phyloP scores from a whole-genome alignment of 2,113 vertebrate species.

The Philantomba maxwellii region DNA sequence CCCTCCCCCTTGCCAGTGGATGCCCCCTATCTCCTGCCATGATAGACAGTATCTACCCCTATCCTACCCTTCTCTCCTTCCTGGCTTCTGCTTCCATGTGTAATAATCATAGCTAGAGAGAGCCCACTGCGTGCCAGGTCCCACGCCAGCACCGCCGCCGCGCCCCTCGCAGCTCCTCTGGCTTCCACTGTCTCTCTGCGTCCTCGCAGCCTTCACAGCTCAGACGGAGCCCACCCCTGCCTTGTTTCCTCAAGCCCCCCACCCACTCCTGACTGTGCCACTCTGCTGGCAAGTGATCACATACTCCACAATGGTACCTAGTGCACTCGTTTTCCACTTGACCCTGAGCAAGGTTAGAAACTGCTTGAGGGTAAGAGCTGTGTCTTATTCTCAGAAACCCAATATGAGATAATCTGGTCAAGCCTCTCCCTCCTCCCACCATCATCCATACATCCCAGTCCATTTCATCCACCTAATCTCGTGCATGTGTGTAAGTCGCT shows the following conservation, averaged over 20 bases:
- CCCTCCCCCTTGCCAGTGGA: not conserved
- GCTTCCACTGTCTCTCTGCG: not conserved
- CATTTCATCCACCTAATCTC: not conserved
- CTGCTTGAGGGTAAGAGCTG: not conserved
- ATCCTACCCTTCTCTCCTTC: too few relatives aligned
- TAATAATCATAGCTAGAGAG: not conserved
- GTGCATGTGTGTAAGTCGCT: not conserved
- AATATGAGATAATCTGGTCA: too few relatives aligned
- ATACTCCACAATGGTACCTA: rapidly evolving
- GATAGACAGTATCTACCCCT: not conserved
- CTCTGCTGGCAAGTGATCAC: not conserved
- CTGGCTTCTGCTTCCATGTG: not conserved
- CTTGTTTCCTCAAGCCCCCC: not conserved
- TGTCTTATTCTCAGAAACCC: not conserved
- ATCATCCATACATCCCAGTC: not conserved
- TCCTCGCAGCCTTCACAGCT: not conserved
- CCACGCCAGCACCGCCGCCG: rapidly evolving
- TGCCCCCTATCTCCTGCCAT: not conserved
- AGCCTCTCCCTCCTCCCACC: not conserved
- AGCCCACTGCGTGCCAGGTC: rapidly evolving
- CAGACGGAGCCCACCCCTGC: not conserved
- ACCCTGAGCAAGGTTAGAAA: not conserved
- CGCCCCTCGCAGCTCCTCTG: not conserved
- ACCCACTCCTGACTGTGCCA: rapidly evolving
- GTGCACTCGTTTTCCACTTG: not conserved